phyloP scores from a whole-genome alignment of 2,888 invertebrate species.

The Cylindroiulus punctatus region DNA sequence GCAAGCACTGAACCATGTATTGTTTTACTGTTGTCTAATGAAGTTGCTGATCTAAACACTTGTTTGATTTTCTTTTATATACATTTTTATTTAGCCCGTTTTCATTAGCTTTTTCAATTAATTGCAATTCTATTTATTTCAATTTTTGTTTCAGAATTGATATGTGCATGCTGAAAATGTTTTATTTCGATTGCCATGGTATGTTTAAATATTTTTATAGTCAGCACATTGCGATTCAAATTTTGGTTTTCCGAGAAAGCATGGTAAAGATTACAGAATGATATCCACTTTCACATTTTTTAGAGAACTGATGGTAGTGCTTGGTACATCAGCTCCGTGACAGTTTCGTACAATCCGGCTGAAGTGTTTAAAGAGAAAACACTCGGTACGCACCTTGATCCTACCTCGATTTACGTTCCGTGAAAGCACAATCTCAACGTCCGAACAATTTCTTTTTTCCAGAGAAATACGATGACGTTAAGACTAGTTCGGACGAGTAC shows the following conservation, averaged over 20 bases:
- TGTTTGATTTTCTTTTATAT: neutral
- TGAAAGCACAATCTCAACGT: neutral
- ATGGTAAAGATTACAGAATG: neutral
- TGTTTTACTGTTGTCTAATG: neutral
- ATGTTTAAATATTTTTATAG: neutral
- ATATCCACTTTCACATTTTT: neutral
- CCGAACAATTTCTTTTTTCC: neutral
- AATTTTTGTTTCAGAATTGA: slow-evolving; percentile 5
- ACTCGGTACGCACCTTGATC: neutral
- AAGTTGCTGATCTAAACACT: neutral
- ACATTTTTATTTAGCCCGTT: neutral
- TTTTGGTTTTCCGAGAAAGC: neutral
- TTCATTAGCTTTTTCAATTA: neutral
- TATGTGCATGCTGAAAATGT: neutral
- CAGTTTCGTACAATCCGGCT: neutral
- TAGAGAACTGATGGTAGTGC: neutral
- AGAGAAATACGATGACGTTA: neutral
- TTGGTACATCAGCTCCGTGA: neutral
- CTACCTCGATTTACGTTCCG: neutral
- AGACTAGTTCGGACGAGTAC: neutral
- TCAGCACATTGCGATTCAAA: neutral
- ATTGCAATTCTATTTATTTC: neutral
- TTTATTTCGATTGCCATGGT: neutral
- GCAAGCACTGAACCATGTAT: too few species aligned
- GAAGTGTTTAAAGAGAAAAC: neutral